Evolutionary conservation across 2,888 invertebrate species (phyloP), one percentile per base, ranked within the genome.

Genomic region (Choristoneura rosaceana): DNA sequence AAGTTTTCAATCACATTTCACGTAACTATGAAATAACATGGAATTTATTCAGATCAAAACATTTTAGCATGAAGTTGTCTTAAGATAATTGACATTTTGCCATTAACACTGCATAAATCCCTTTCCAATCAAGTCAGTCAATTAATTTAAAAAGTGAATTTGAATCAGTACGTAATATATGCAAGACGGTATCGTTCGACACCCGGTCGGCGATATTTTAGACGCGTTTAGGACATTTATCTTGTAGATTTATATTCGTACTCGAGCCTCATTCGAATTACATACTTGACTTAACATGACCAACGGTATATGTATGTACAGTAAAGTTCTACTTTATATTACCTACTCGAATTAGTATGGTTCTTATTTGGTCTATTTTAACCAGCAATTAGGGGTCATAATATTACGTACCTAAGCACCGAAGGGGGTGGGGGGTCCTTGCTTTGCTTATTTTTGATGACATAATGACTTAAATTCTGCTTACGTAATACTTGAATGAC

Each of bases 41-140:
- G 4, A 47, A 47, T 47, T 47, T 17, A 9, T 52, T 52, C 2
- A 17, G 50, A n/a, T 50, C 52, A 52, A 25, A 55, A 55, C 2
- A 55, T 55, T 25, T 55, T 25, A 25, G 12, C 55, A 55, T 25
- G 55, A 25, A 25, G 10, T 55, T 55, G 12, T 3, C 4, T 55
- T 12, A 17, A 7, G 17, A 8, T 52, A 17, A 25, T 25, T 17
- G 12, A 25, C 10, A 0, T 10, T 55, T 3, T 25, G 12, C 55
- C 55, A 55, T 55, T 55, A 55, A 25, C 55, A 12, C 55, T 25
- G 55, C 25, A 55, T 25, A 55, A 55, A 55, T 55, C 17, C 4
- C 10, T 17, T 25, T 55, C 25, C 0, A 55, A 14, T 33, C 10
- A 14, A 33, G 5, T 33, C 10, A 9, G 10, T 1, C 12, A 12